Evolutionary conservation across 1,140 invertebrate genomes (phyloP).

Genomic region (Spodoptera frugiperda): DNA sequence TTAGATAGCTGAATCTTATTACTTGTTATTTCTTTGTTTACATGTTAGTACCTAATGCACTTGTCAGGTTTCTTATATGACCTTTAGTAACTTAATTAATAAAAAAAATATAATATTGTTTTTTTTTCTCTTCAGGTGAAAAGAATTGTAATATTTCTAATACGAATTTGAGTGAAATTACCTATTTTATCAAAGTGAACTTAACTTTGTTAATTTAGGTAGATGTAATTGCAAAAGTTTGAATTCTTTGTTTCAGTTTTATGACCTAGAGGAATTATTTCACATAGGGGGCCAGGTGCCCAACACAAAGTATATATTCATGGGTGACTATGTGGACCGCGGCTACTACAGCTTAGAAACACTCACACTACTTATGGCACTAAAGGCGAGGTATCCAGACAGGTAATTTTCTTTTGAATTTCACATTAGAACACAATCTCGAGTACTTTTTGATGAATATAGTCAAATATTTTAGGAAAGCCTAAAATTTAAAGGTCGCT

Average conservation of each 20-base stretch:
- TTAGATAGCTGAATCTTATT: not conserved
- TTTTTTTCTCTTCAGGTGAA: no score
- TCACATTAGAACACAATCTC: not conserved
- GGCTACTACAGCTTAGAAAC: slow-evolving; percentile 98
- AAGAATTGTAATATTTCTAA: no score
- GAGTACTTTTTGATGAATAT: no score
- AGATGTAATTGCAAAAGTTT: not conserved
- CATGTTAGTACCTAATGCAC: not conserved
- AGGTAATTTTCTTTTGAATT: slow-evolving; percentile 63
- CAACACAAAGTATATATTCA: slow-evolving; percentile 97
- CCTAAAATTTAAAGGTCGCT: no score
- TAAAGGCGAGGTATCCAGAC: slow-evolving; percentile 91
- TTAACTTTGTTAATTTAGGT: no score
- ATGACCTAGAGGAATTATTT: slow-evolving; percentile 97
- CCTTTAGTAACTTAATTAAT: not conserved
- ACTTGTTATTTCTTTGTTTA: slow-evolving; percentile 13
- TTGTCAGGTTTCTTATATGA: not conserved
- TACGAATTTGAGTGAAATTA: no score
- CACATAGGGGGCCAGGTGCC: slow-evolving; percentile 96
- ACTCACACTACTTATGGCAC: slow-evolving; percentile 95
- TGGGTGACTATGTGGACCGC: slow-evolving; percentile 98
- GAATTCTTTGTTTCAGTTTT: slow-evolving; percentile 90
- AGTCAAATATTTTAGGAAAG: no score
- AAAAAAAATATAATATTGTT: no score
- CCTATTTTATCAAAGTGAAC: no score